Base-by-base conservation (phyloP, 1,140 invertebrate species). In the Drosophila quadrilineata region DNA sequence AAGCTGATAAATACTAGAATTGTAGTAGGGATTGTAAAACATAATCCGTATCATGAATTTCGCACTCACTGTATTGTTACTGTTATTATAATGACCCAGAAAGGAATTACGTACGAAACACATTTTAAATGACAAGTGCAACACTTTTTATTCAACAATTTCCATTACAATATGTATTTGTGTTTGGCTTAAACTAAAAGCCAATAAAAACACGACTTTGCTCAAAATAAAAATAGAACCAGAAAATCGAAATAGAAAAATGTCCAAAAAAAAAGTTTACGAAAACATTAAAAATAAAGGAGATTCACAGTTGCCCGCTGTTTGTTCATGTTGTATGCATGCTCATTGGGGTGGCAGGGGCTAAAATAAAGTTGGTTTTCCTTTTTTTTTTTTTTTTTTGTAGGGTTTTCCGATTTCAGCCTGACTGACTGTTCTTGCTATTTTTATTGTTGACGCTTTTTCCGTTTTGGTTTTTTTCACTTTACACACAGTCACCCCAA, bases 121-220 rank as follows among this genome's bases (percentile, higher is more conserved):
- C 36, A 36, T 38, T 40, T 38, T 31, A n/a, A 48, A 53, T 63
- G 41, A 31, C 17, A 62, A 52, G 38, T 59, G 52, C 35, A 70
- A 70, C 62, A 31, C 33, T 62, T 60, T 71, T 19, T 10, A 10
- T 19, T 66, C 60, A 52, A 74, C 75, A 79, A 77, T 77, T 77
- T 77, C 77, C 75, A 77, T 74, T 77, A 74, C 70, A 74, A 70
- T 79, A 58, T 75, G 52, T 54, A 54, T 48, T 48, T 46, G 41
- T 56, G 59, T 56, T 56, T 17, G 31, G 31, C 41, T 52, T 52
- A 66, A 58, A 58, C 75, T 77, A 77, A 77, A 80, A 65, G 70
- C 75, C 75, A 80, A 80, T 77, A 74, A 68, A 68, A 46, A 56
- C 40, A 24, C 69, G 48, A 71, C 33, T 43, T 54, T 53, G 54